Conservation (phyloP, 2,797 vertebrate genomes). For the Darevskia nairensis region DNA sequence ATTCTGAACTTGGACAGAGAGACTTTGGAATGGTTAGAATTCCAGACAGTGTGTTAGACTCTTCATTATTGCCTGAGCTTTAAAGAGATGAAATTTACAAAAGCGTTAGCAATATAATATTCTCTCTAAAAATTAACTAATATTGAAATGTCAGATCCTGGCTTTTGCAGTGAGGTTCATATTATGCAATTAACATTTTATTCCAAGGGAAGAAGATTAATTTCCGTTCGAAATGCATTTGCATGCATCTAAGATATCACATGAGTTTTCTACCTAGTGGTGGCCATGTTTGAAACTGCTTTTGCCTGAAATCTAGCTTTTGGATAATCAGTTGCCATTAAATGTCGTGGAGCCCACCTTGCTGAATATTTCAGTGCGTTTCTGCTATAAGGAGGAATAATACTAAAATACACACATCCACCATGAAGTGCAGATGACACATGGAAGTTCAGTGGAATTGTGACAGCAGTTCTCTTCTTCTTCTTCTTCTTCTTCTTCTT, state of each 20-base stretch:
- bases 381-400: not conserved
- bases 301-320: not conserved
- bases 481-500: no score
- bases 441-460: not conserved
- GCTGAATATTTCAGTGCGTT: not conserved
- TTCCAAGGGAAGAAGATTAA: conserved; percentile 25
- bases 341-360: not conserved
- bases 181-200: conserved; percentile 48
- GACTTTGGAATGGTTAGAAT: not conserved
- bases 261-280: conserved; percentile 10
- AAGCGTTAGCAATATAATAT: not conserved
- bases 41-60: not conserved
- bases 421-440: not conserved
- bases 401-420: not conserved
- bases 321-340: not conserved
- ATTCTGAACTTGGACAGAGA: conserved; percentile 37
- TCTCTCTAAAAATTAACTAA: conserved; percentile 20
- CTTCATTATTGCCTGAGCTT: conserved; percentile 46
- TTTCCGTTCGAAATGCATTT: conserved; percentile 29
- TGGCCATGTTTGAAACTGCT: conserved; percentile 1
- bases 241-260: not conserved
- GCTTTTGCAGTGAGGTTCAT: not conserved
- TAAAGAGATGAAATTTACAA: conserved; percentile 52
- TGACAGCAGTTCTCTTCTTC: not conserved
- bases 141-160: not conserved